phyloP scores from a whole-genome alignment of 2,113 vertebrate genomes.

The Oplegnathus fasciatus region DNA sequence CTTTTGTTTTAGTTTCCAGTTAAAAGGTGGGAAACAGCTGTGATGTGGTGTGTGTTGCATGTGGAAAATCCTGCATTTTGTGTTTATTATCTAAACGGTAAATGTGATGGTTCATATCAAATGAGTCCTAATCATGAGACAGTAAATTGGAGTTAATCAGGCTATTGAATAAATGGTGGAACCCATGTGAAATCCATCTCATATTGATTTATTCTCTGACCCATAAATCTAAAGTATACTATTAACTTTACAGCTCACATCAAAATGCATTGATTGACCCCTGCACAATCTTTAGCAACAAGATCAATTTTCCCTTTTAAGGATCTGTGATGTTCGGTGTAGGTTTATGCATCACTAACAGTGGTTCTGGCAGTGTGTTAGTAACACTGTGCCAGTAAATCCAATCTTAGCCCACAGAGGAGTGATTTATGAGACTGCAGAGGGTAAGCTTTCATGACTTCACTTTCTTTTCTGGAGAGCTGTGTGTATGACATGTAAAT shows the following conservation, averaged over 20 bases:
- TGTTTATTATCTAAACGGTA: constrained; percentile 15
- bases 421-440: constrained; percentile 74
- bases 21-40: constrained; percentile 36
- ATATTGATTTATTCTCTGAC: constrained; percentile 62
- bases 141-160: constrained; percentile 49
- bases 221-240: constrained; percentile 53
- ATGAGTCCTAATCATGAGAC: constrained; percentile 43
- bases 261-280: constrained; percentile 63
- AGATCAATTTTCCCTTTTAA: constrained; percentile 67
- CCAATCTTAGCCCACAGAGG: constrained; percentile 53
- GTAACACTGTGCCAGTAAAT: constrained; percentile 74
- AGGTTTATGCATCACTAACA: constrained; percentile 47
- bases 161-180: constrained; percentile 27
- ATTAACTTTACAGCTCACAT: constrained; percentile 51
- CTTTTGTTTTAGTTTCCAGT: constrained; percentile 47
- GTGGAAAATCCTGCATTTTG: constrained; percentile 23
- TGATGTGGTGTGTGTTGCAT: neutral
- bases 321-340: constrained; percentile 49
- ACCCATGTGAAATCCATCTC: constrained; percentile 43
- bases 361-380: constrained; percentile 51
- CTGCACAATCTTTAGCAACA: constrained; percentile 36
- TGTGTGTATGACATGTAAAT: constrained; percentile 76
- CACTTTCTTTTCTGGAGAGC: constrained; percentile 60
- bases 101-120: constrained; percentile 42
- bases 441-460: constrained; percentile 72